A percentile compares a stretch with the other conserved stretches of the same genome.
These are phyloP conservation scores for Tryphoninae sp. DNA, from an alignment of 2,888 invertebrate genomes.

Conservation along the genomic window DNA sequence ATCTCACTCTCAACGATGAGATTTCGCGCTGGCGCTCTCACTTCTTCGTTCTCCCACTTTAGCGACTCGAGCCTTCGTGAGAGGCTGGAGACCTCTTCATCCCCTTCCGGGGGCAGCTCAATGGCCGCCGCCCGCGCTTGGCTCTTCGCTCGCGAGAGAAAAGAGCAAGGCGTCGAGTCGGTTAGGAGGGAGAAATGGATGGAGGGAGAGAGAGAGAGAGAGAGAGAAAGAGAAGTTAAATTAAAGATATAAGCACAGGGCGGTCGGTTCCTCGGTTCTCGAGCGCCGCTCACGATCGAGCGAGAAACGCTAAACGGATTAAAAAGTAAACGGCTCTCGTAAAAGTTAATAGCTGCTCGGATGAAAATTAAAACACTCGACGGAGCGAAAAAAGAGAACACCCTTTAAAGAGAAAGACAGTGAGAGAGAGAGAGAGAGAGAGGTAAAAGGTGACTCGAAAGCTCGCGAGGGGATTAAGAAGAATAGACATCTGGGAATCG, in stretches of 20 bases:
- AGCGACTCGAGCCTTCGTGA: slow-evolving; percentile 1
- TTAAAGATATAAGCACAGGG: slow-evolving; percentile 71
- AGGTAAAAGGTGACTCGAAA: slow-evolving; percentile 56
- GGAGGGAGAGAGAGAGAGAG: background rate
- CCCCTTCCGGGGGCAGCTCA: slow-evolving; percentile 45
- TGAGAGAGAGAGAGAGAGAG: slow-evolving; percentile 29
- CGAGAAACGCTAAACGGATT: slow-evolving; percentile 78
- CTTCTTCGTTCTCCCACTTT: slow-evolving; percentile 49
- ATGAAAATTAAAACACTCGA: slow-evolving; percentile 80
- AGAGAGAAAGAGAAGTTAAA: slow-evolving; percentile 64
- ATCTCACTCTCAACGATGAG: slow-evolving; percentile 1
- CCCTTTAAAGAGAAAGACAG: slow-evolving; percentile 23
- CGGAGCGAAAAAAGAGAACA: slow-evolving; percentile 59
- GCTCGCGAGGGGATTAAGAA: slow-evolving; percentile 63
- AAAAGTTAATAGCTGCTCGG: slow-evolving; percentile 80
- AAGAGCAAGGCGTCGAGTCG: background rate
- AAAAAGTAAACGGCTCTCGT: slow-evolving; percentile 80
- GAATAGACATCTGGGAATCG: slow-evolving; percentile 62
- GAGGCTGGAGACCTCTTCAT: slow-evolving; percentile 54
- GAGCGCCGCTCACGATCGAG: slow-evolving; percentile 50
- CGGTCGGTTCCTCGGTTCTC: slow-evolving; percentile 37
- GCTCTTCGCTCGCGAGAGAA: slow-evolving; percentile 34
- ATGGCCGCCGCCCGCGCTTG: slow-evolving; percentile 54
- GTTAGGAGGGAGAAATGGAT: too few species aligned
- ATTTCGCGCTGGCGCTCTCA: slow-evolving; percentile 54